phyloP scores from a whole-genome alignment of 2,888 invertebrate genomes.

The Orchestes rusci region DNA sequence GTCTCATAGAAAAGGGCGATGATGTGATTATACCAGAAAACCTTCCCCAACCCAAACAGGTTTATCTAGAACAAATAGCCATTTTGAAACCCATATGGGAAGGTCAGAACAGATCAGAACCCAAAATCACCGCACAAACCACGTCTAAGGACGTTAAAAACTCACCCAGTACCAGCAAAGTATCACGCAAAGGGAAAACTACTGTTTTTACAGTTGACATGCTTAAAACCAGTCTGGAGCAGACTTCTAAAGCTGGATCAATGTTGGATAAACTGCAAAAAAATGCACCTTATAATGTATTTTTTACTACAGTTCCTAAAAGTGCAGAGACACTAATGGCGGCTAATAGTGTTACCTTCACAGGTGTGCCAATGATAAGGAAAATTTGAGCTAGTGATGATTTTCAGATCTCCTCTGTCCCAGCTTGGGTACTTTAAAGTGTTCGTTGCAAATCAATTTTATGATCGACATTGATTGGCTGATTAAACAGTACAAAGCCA shows the following conservation, averaged over 20 bases:
- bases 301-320: slow-evolving; percentile 65
- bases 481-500: slow-evolving; percentile 74
- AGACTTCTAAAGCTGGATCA: slow-evolving; percentile 39
- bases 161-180: slow-evolving; percentile 11
- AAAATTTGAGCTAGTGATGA: too few relatives aligned
- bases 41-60: slow-evolving; percentile 45
- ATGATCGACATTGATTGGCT: slow-evolving; percentile 90
- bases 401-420: slow-evolving; percentile 66
- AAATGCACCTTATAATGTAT: slow-evolving; percentile 66
- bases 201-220: not conserved
- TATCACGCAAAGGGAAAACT: slow-evolving; percentile 45
- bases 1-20: slow-evolving; percentile 48
- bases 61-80: slow-evolving; percentile 58
- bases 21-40: slow-evolving; percentile 50
- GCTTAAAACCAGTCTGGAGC: not conserved
- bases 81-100: slow-evolving; percentile 39
- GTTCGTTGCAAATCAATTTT: slow-evolving; percentile 83
- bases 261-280: slow-evolving; percentile 61
- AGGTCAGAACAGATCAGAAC: slow-evolving; percentile 2
- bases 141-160: too few relatives aligned
- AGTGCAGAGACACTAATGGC: slow-evolving; percentile 57
- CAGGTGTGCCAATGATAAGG: slow-evolving; percentile 52
- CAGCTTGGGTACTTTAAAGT: slow-evolving; percentile 66
- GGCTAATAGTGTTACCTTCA: slow-evolving; percentile 60
- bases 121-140: not conserved